These are phyloP conservation scores for Hypotaenidia okinawae DNA, from an alignment of 2,797 vertebrate species.

Conservation along the genomic window DNA sequence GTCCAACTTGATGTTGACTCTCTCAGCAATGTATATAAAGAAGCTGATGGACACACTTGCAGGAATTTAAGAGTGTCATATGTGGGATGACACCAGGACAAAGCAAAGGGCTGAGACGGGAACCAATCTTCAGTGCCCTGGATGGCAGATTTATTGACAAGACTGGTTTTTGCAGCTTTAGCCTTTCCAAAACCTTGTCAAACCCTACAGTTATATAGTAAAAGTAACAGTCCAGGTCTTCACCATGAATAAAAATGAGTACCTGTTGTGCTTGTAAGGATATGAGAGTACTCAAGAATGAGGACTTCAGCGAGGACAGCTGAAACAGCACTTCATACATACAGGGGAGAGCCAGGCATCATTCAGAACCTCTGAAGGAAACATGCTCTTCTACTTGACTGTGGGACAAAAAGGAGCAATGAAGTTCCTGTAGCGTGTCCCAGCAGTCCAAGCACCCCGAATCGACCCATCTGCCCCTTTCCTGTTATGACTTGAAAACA, in stretches of 20 bases:
- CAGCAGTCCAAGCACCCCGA: neutral
- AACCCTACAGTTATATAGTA: neutral
- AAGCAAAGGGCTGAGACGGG: neutral
- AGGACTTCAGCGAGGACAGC: neutral
- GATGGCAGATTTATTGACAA: neutral
- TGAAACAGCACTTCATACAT: neutral
- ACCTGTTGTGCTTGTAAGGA: neutral
- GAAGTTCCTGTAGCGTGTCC: neutral
- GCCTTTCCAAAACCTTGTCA: neutral
- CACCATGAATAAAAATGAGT: neutral
- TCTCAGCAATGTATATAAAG: neutral
- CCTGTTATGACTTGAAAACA: neutral
- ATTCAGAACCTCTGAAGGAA: neutral
- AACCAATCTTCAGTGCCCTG: neutral
- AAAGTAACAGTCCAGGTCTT: neutral
- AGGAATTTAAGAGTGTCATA: neutral
- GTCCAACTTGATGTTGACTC: neutral
- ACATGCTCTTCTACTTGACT: neutral
- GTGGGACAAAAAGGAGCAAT: neutral
- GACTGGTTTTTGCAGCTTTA: neutral
- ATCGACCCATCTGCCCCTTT: neutral
- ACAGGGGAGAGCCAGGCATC: neutral
- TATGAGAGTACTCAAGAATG: neutral
- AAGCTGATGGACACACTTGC: neutral
- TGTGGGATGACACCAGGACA: neutral